Conservation (phyloP, 2,113 vertebrate genomes). For the Clinocottus analis region DNA sequence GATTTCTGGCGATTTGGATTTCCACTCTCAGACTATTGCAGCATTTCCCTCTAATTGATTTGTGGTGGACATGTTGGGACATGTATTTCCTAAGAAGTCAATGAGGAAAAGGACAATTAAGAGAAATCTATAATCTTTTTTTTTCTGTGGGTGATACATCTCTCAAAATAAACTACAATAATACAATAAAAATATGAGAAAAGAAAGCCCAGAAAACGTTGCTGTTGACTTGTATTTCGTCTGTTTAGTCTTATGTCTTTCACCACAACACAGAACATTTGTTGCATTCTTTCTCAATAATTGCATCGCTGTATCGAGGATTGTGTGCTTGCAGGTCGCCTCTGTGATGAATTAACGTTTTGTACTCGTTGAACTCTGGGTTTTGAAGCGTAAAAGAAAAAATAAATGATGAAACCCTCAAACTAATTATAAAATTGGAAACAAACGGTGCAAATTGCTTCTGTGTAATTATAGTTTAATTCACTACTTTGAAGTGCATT, state of each 20-base stretch:
- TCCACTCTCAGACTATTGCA: not conserved
- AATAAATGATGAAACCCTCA: not conserved
- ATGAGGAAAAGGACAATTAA: no score
- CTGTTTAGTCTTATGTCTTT: not conserved
- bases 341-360: not conserved
- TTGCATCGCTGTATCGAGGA: not conserved
- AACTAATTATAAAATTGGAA: conserved; percentile 7
- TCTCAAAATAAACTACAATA: not conserved
- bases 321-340: not conserved
- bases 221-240: not conserved
- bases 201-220: not conserved
- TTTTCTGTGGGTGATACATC: not conserved
- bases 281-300: not conserved
- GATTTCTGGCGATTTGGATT: no score
- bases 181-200: not conserved
- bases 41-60: not conserved
- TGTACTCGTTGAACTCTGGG: not conserved
- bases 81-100: no score
- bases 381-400: not conserved
- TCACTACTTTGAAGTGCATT: conserved; percentile 2
- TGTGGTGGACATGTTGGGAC: not conserved
- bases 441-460: not conserved
- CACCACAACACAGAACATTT: not conserved
- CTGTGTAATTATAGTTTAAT: conserved; percentile 21
- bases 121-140: no score